Evolutionary conservation across 2,797 vertebrate species (phyloP), one percentile per base, ranked within the genome.

Genomic region (Girardinus metallicus): DNA sequence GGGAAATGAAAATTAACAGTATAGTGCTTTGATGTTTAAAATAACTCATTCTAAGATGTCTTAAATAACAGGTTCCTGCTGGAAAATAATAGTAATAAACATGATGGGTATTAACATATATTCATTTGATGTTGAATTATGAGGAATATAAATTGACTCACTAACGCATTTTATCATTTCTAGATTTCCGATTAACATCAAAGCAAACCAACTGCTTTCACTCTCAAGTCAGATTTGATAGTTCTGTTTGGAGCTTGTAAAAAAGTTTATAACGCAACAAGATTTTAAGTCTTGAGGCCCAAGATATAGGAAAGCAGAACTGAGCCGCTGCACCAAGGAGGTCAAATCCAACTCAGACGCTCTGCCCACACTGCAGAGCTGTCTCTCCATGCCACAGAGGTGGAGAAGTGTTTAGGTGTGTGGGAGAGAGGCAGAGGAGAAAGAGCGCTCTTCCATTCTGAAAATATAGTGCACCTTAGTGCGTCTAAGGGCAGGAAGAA

Each of bases 321-420:
- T 88, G 83, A 91, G 43, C 86, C 66, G 73, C 87, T 91, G 86
- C 91, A 86, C 80, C 83, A 91, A 86, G 86, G 88, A 92, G 93
- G 88, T 92, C 93, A 91, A 88, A 91, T 81, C 85, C 79, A 23
- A 90, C 90, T 88, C 90, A 93, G 91, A 94, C 90, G 46, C 81
- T 89, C 91, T 86, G 91, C 91, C 91, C 89, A 94, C 90, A 89
- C 91, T 89, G 89, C 88, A 92, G 84, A 92, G 86, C 85, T 76
- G 87, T 91, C 90, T 91, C 89, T 87, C 78, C 83, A 55, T 80
- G 91, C 85, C 80, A 86, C 73, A 91, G 86, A 75, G 77, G 74
- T 71, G 74, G 73, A 81, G 70, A 82, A 78, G 83, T 81, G 82
- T 83, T 84, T 43, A 80, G 77, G 75, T 83, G 85, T 82, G 86